Evolutionary conservation across 2,113 vertebrate genomes (phyloP), one percentile per base, ranked within the genome.

Genomic region (Sinosuthora webbiana): DNA sequence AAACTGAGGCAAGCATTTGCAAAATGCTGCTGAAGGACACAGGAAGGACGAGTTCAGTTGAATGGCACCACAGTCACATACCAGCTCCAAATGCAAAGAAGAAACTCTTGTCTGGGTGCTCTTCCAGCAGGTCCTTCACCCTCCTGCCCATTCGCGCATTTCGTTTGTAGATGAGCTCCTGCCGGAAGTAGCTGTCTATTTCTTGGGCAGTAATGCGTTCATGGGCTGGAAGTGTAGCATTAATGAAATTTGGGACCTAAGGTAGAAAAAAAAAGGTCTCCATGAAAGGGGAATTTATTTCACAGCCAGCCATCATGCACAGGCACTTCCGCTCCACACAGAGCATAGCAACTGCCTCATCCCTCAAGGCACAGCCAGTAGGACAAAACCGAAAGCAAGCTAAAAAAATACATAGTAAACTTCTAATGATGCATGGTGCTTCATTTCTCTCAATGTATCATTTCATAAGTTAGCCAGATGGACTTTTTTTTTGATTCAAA

Each of bases 41-140:
- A 2, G 21, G 39, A 94, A 67, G 25, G 67, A 50, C 11, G 21
- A 22, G 10, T 56, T 83, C n/a, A 87, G 30, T 64, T 56, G 44
- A 82, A 82, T 9, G 28, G 28, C 68, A 53, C 18, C 24, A 53
- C 55, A 70, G 15, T 57, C 53, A 98, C 98, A 87, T 95, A 99
- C 99, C 98, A 96, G 98, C 99, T 96, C 99, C 99, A 90, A 99
- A 99, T 17, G 98, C 98, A 81, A 99, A 99, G 97, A 99, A 99
- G 97, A 99, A 99, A 95, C 98, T 99, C 95, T 98, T 99, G 74
- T 98, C 97, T 1, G 98, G 98, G 57, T 99, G 97, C 24, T 99
- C 98, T 83, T 99, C 98, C 25, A 99, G 89, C 57, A 99, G 97
- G 13, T 98, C 97, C 76, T 98, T 98, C 60, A 99, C 98, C 59